Base-by-base conservation (phyloP, 1,140 invertebrate genomes). In the Steinernema feltiae region DNA sequence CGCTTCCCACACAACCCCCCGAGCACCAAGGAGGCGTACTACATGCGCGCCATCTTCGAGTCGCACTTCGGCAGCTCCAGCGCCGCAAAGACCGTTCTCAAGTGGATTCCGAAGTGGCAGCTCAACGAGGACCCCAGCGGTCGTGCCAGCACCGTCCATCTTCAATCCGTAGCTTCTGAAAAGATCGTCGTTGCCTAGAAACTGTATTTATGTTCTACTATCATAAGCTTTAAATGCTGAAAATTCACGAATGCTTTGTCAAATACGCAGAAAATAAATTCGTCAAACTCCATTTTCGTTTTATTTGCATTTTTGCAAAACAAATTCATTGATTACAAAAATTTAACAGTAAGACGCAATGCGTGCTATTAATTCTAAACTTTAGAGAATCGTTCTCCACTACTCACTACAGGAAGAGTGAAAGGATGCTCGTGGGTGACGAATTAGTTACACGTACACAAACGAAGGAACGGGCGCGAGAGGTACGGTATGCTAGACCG, bases 51-150 rank as follows among this genome's bases (percentile, higher is more conserved):
- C 27, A 80, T 82, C 21, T 85, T 86, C 81, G 75, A 86, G 21
- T 48, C 83, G 63, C 78, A 80, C 35, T 85, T 83, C 77, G 85
- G 85, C 24, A 81, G 77, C 35, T 73, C 82, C 31, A 41, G 71
- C 30, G 85, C 85, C 32, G 82, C 85, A 18, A n/a, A 78, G 24
- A 85, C 84, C 15, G 84, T 85, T 15, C 31, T 80, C 29, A 80
- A 76, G 32, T 85, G 84, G 84, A 80, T 84, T 69, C 84, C 84
- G 30, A 86, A 86, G 79, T 85, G 84, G 84, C 85, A 86, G 46
- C 71, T 71, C 27, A 86, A 82, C 76, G 78, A 79, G 32, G 84
- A 83, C 70, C 82, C 82, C 29, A 85, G 84, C 12, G 82, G 82
- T 27, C 73, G 82, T 15, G 79, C 82, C 18, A 76, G 71, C 30